phyloP scores from a whole-genome alignment of 2,113 vertebrate genomes.

The Rhinolophus ferrumequinum region DNA sequence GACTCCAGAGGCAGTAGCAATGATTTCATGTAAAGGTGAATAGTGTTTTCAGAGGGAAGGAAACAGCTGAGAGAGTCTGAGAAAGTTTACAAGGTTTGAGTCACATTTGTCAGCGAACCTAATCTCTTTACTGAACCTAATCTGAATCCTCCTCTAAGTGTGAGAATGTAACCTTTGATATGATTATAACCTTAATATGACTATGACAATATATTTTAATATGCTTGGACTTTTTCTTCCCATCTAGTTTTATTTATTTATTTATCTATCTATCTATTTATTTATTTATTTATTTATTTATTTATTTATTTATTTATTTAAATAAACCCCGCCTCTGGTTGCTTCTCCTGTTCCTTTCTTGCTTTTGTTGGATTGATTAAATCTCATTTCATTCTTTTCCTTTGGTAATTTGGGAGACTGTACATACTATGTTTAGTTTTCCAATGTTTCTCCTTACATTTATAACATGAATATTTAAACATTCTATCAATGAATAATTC shows the following conservation, averaged over 20 bases:
- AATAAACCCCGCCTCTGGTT: not conserved
- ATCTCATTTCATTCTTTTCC: not conserved
- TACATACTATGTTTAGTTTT: not conserved
- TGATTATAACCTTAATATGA: not conserved
- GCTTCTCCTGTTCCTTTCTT: not conserved
- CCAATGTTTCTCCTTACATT: not conserved
- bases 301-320: not conserved
- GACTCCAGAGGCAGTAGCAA: not conserved
- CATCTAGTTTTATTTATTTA: not conserved
- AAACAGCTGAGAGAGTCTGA: not conserved
- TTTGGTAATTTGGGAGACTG: not conserved
- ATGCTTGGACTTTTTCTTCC: not conserved
- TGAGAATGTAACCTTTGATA: slow-evolving; percentile 15
- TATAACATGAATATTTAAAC: not conserved
- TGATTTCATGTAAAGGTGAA: not conserved
- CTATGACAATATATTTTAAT: not conserved
- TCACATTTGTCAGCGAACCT: not conserved
- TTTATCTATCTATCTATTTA: not conserved
- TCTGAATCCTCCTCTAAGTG: not conserved
- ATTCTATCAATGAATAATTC: not conserved
- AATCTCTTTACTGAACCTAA: not conserved
- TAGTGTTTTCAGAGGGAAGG: not conserved
- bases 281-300: too few species aligned
- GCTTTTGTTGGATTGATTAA: not conserved
- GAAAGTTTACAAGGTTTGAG: not conserved